Evolutionary conservation across 2,797 vertebrate species (phyloP), one percentile per base, ranked within the genome.

Genomic region (Melanotaenia trifasciata): DNA sequence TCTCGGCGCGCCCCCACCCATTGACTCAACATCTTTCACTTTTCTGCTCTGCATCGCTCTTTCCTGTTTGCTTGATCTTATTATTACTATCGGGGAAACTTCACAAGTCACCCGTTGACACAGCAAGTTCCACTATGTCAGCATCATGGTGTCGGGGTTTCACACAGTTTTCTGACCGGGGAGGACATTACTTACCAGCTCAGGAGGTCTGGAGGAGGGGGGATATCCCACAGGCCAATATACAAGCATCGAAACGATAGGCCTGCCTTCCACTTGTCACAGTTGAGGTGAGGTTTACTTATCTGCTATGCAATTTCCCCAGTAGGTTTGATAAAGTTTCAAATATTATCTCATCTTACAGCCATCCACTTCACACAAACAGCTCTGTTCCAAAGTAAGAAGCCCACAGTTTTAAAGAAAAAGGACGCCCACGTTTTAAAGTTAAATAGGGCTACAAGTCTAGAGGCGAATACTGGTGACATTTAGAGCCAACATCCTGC

Each of bases 71-170:
- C 81, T 89, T 85, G 2, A 76, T 93, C 91, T 81, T 90, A 89
- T 91, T 93, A 93, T 92, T 94, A 93, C 89, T 93, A 84, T 78
- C 76, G 80, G 89, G 90, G 92, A 93, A 94, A 94, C 84, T 87
- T 88, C 78, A 84, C 79, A 20, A 78, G 66, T 88, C 88, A 79
- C 78, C 74, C 76, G 28, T 87, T 91, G 86, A 90, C 81, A 89
- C 70, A 78, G 79, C 89, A 72, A 71, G 84, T 94, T 94, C 90
- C 93, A 91, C 84, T 85, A 75, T 67, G 69, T 83, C 82, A 75
- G 70, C 62, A 53, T 28, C 32, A 24, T 57, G 78, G 47, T 64
- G 67, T 30, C 6, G 81, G 83, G 87, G 80, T 81, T 90, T 90
- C 84, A 90, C 89, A 72, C 65, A 35, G 32, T 83, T 87, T 85